These are phyloP conservation scores for Mormyrus proboscirostris DNA, from an alignment of 2,797 vertebrate genomes.

Conservation along the genomic window DNA sequence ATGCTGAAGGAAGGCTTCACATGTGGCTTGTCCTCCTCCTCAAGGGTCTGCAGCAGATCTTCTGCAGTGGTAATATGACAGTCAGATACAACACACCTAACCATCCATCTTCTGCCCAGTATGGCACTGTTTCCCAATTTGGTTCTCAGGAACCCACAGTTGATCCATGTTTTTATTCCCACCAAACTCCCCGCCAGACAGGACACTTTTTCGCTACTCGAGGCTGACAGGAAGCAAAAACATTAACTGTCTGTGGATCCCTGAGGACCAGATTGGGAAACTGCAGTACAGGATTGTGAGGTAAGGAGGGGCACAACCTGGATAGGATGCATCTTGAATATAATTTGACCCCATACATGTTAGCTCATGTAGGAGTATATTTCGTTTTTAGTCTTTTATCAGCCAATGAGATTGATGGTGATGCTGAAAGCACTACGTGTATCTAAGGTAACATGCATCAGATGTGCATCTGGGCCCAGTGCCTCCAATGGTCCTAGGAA, in stretches of 20 bases:
- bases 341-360: background rate
- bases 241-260: background rate
- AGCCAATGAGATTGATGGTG: background rate
- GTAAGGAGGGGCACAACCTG: background rate
- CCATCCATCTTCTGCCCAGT: background rate
- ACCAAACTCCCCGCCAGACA: background rate
- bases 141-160: background rate
- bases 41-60: slow-evolving; percentile 78
- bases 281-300: background rate
- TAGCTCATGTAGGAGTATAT: background rate
- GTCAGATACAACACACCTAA: background rate
- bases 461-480: background rate
- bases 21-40: slow-evolving; percentile 72
- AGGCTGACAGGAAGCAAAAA: background rate
- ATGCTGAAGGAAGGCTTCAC: slow-evolving; percentile 81
- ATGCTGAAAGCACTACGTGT: background rate
- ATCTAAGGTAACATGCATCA: background rate
- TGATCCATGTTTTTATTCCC: background rate
- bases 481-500: background rate
- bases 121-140: background rate
- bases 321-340: background rate
- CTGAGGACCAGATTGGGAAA: background rate
- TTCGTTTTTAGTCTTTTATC: background rate
- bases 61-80: slow-evolving; percentile 55
- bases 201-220: background rate